Conservation (phyloP, 64 coral and sea anemone genomes). For the Dendrophyllia cribrosa region DNA sequence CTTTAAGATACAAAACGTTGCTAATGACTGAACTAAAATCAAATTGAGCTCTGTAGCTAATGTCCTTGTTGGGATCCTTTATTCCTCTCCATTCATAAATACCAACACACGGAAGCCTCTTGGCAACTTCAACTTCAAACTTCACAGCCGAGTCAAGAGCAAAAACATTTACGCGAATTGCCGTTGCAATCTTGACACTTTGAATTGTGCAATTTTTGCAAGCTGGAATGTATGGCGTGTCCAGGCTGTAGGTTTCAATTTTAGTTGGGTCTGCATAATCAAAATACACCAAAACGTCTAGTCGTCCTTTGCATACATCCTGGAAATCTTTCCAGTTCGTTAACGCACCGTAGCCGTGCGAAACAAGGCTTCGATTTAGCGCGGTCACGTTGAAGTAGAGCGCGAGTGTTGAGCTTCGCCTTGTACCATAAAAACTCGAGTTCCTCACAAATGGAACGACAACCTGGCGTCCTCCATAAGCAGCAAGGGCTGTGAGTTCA, state of each 20-base stretch:
- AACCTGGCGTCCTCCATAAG: slow-evolving; percentile 58
- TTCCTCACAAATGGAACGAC: slow-evolving; percentile 91
- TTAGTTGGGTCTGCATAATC: slow-evolving; percentile 57
- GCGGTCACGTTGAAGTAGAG: slow-evolving; percentile 71
- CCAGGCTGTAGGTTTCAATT: neutral
- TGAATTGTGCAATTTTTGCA: neutral
- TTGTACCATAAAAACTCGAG: slow-evolving; percentile 66
- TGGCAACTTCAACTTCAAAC: slow-evolving; percentile 35
- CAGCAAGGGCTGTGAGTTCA: slow-evolving; percentile 75
- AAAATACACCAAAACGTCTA: slow-evolving; percentile 91
- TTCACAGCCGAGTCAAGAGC: slow-evolving; percentile 66
- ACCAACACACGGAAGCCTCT: slow-evolving; percentile 3
- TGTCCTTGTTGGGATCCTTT: slow-evolving; percentile 3
- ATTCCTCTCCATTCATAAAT: slow-evolving; percentile 21
- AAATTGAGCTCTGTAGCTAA: slow-evolving; percentile 57
- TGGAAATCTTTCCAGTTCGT: slow-evolving; percentile 74
- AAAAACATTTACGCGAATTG: slow-evolving; percentile 14
- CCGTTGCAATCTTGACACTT: neutral
- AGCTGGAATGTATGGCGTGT: neutral
- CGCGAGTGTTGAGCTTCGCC: slow-evolving; percentile 25
- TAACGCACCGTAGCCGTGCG: slow-evolving; percentile 74
- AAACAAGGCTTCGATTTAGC: slow-evolving; percentile 71
- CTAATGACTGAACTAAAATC: slow-evolving; percentile 59
- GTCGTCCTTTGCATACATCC: slow-evolving; percentile 54
- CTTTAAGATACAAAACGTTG: neutral